Conservation (phyloP, 1,140 invertebrate genomes). For the Drosophila cardini region DNA sequence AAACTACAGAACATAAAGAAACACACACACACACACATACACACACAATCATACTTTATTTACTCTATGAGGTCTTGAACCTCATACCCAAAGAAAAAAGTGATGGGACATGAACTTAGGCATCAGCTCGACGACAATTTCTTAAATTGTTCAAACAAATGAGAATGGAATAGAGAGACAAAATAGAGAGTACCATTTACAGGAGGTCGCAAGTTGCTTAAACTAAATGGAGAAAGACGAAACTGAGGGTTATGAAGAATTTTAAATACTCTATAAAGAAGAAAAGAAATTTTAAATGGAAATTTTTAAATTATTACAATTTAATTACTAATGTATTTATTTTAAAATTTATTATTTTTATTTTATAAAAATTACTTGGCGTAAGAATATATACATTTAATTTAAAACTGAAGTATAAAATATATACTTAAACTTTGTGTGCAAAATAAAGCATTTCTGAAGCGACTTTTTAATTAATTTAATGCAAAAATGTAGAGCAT, state of each 20-base stretch:
- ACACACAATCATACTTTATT: conserved; percentile 74
- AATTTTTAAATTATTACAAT: too few relatives aligned
- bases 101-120: conserved; percentile 20
- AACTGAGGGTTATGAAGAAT: not conserved
- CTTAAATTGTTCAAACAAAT: conserved; percentile 76
- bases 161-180: conserved; percentile 49
- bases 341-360: too few relatives aligned
- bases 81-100: conserved; percentile 14
- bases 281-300: too few relatives aligned
- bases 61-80: conserved; percentile 60
- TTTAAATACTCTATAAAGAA: not conserved
- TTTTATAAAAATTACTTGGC: too few relatives aligned
- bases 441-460: too few relatives aligned
- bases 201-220: conserved; percentile 53
- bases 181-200: conserved; percentile 38
- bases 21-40: conserved; percentile 9
- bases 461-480: not conserved
- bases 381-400: too few relatives aligned
- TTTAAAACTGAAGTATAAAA: too few relatives aligned
- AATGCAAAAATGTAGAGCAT: conserved; percentile 6
- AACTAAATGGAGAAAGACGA: conserved; percentile 35
- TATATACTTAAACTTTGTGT: too few relatives aligned
- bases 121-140: conserved; percentile 64
- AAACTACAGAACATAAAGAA: conserved; percentile 48
- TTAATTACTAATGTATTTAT: too few relatives aligned